Evolutionary conservation across 2,797 vertebrate species (phyloP).

Genomic region (Melanotaenia parkinsoni): DNA sequence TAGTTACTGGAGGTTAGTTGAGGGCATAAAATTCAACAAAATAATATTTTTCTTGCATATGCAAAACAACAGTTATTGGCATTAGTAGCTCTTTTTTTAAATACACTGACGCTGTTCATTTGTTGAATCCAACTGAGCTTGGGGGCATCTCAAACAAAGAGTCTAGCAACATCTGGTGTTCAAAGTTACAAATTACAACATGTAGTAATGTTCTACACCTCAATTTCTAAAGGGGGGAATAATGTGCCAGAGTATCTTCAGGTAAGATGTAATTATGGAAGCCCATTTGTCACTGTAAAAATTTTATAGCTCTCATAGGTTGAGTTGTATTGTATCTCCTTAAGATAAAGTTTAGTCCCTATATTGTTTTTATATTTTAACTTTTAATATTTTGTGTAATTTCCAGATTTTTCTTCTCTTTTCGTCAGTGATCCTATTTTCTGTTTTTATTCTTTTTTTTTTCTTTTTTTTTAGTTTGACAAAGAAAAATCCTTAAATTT

Average conservation of each 20-base stretch:
- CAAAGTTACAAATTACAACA: neutral
- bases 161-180: constrained; percentile 64
- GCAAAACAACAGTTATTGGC: neutral
- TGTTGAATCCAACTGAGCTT: fast-evolving
- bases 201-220: no score
- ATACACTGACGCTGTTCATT: neutral
- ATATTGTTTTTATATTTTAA: neutral
- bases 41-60: neutral
- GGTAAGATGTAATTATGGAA: no score
- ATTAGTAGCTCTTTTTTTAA: neutral
- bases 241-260: neutral
- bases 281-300: no score
- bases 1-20: neutral
- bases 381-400: neutral
- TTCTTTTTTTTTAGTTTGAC: no score
- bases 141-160: neutral
- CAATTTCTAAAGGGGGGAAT: neutral
- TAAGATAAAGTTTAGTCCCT: neutral
- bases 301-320: no score
- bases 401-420: no score
- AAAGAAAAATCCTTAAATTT: no score
- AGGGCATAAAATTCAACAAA: neutral
- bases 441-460: no score
- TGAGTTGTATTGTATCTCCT: neutral
- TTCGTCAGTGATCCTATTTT: no score